Evolutionary conservation across 2,797 vertebrate species (phyloP).

Genomic region (Fringilla coelebs): DNA sequence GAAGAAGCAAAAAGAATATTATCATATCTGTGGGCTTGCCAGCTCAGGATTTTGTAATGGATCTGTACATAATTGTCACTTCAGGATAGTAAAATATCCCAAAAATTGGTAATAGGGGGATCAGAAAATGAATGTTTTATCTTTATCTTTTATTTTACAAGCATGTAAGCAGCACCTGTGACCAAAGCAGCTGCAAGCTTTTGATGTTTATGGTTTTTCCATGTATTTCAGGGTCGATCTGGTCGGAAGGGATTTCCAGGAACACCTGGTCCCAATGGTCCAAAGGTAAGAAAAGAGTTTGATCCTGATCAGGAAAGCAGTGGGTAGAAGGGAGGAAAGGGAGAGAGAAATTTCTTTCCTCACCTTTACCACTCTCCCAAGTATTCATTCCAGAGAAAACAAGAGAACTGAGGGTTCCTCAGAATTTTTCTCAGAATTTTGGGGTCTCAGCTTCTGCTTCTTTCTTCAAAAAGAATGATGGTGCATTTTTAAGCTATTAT

Average conservation of each 20-base stretch:
- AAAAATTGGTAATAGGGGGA: neutral
- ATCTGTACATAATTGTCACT: neutral
- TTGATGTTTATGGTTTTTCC: neutral
- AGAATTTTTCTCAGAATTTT: neutral
- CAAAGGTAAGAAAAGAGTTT: conserved; percentile 81
- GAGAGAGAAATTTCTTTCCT: neutral
- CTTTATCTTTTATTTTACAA: neutral
- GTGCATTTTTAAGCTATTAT: conserved; percentile 16
- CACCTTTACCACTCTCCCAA: neutral
- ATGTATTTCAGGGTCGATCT: conserved; percentile 87
- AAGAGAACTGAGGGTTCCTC: neutral
- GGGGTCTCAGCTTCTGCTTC: neutral
- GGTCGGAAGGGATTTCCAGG: conserved; percentile 91
- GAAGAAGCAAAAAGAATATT: neutral
- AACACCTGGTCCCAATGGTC: conserved; percentile 85
- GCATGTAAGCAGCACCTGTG: neutral
- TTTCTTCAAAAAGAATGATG: conserved; percentile 28
- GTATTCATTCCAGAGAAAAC: neutral
- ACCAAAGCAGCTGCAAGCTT: neutral
- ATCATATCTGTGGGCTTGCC: neutral
- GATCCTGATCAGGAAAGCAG: neutral
- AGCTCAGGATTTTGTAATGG: neutral
- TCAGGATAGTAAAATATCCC: neutral
- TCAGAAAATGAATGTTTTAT: neutral
- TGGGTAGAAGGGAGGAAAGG: neutral